phyloP scores from a whole-genome alignment of 2,113 vertebrate species.

The Echinops telfairi region DNA sequence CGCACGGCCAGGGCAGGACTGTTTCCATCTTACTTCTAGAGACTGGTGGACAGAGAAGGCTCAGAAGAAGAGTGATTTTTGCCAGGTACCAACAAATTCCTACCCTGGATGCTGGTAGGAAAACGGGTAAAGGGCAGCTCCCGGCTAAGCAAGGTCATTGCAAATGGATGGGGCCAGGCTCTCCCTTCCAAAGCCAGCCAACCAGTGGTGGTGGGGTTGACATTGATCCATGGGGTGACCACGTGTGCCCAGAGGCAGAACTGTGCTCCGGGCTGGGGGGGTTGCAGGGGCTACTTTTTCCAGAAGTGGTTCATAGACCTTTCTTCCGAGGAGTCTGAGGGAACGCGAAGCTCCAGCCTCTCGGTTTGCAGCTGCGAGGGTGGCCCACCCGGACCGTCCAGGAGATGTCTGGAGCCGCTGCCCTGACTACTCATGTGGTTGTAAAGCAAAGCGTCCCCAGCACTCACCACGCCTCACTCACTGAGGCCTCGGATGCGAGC shows the following conservation, averaged over 20 bases:
- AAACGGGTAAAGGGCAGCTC: accelerated
- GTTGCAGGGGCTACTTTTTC: neutral
- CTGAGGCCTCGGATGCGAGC: accelerated
- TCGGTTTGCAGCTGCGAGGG: neutral
- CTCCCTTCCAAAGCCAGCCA: accelerated
- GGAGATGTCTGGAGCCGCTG: too few relatives aligned
- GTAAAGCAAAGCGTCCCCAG: accelerated
- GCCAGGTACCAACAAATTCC: accelerated
- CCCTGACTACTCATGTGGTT: neutral
- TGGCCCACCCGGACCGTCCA: too few relatives aligned
- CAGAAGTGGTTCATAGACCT: neutral
- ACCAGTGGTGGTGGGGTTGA: neutral
- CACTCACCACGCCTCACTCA: accelerated
- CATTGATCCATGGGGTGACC: neutral
- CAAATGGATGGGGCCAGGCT: accelerated
- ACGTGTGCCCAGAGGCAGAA: neutral
- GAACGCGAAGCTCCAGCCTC: neutral
- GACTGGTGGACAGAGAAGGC: neutral
- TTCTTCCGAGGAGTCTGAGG: neutral
- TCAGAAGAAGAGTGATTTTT: neutral
- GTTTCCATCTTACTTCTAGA: neutral
- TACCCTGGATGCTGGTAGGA: accelerated
- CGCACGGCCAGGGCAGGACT: accelerated
- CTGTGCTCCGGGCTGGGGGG: neutral
- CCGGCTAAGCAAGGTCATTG: accelerated